Percentiles rank a stretch among this genome's conserved stretches.
Conservation (phyloP, 2,888 invertebrate species). For the Eueremaeus valkanovi region DNA sequence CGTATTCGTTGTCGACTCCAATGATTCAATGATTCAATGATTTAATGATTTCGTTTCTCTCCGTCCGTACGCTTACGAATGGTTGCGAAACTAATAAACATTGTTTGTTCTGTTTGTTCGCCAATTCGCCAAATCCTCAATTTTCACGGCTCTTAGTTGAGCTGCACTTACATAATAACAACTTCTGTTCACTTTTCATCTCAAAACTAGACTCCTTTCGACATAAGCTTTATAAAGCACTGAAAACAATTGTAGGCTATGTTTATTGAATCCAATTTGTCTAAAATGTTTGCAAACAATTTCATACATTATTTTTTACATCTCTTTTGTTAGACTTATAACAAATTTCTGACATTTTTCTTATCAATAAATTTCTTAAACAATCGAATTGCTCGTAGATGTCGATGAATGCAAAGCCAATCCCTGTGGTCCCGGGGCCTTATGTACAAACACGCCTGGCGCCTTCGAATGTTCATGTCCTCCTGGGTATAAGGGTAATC, state of each 20-base stretch:
- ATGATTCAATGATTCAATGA: too few relatives aligned
- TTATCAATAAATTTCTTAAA: too few relatives aligned
- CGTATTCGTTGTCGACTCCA: too few relatives aligned
- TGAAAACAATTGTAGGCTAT: too few relatives aligned
- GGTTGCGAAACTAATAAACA: not conserved
- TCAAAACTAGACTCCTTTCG: not conserved
- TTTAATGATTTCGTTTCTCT: not conserved
- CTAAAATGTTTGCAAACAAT: too few relatives aligned
- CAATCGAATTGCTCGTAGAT: constrained; percentile 45
- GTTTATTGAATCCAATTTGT: not conserved
- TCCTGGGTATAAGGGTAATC: constrained; percentile 55
- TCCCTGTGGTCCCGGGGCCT: constrained; percentile 73
- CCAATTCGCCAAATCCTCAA: not conserved
- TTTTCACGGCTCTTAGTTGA: not conserved
- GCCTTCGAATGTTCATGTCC: constrained; percentile 76
- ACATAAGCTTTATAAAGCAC: too few relatives aligned
- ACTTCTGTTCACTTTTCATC: not conserved
- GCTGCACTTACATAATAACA: not conserved
- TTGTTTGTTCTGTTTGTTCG: too few relatives aligned
- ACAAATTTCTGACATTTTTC: too few relatives aligned
- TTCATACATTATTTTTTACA: too few relatives aligned
- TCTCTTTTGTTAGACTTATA: too few relatives aligned
- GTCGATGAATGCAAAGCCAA: constrained; percentile 52
- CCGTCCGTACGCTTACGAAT: not conserved
- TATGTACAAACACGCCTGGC: constrained; percentile 73